Percentiles rank a stretch among this genome's conserved stretches.
Evolutionary conservation across 2,797 vertebrate genomes (phyloP).

Genomic region (Simalia tracyae): DNA sequence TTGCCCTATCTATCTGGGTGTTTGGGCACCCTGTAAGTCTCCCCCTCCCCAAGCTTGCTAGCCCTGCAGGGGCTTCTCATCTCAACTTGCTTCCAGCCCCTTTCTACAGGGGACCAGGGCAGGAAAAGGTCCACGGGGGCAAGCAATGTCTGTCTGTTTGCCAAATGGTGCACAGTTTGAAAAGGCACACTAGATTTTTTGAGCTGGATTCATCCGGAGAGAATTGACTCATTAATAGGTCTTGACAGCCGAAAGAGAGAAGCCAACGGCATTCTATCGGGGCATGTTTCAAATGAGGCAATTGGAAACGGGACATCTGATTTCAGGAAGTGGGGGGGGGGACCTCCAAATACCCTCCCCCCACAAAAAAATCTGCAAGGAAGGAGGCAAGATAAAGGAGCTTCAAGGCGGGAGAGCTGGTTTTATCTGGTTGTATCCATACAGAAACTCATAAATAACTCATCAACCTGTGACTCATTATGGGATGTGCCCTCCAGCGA

Average conservation of each 20-base stretch:
- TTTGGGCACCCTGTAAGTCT: neutral
- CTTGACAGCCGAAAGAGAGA: neutral
- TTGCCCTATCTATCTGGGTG: too few species aligned
- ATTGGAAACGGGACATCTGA: conserved; percentile 37
- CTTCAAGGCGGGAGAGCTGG: neutral
- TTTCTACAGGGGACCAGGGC: neutral
- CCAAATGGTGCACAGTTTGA: neutral
- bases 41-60: neutral
- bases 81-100: neutral
- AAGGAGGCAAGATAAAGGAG: conserved; percentile 27
- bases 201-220: conserved; percentile 2
- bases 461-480: conserved; percentile 55
- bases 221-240: conserved; percentile 37
- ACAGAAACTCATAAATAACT: conserved; percentile 48
- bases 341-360: neutral
- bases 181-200: conserved; percentile 18
- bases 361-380: conserved; percentile 22
- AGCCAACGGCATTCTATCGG: conserved; percentile 34
- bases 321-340: conserved; percentile 48
- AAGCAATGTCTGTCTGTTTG: neutral
- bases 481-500: conserved; percentile 43
- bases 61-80: neutral
- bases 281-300: conserved; percentile 59
- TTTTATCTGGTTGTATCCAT: conserved; percentile 50
- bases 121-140: neutral